These are phyloP conservation scores for Antidorcas marsupialis DNA, from an alignment of 2,113 vertebrate genomes.

Conservation along the genomic window DNA sequence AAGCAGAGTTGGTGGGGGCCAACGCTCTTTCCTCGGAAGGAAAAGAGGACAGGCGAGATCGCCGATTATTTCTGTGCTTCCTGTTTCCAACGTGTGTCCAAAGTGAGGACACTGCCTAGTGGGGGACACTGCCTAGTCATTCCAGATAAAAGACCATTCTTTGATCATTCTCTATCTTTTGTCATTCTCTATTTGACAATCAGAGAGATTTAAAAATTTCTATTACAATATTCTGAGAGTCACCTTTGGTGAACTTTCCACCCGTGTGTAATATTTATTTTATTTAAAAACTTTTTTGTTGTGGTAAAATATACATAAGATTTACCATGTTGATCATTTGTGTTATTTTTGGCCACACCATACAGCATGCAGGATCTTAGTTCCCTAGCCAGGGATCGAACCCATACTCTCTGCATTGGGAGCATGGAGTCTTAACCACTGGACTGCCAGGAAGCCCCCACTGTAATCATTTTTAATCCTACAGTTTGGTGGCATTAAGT, in stretches of 20 bases:
- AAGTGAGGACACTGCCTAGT: background rate
- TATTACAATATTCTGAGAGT: background rate
- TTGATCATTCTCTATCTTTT: background rate
- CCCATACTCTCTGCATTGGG: background rate
- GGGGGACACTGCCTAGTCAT: background rate
- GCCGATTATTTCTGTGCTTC: constrained; percentile 16
- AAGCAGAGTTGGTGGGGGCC: constrained; percentile 31
- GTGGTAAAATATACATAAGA: background rate
- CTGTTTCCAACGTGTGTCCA: background rate
- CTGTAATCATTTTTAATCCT: background rate
- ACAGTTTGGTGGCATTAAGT: background rate
- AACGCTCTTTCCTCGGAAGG: background rate
- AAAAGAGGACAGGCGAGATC: constrained; percentile 18
- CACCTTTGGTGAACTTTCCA: background rate
- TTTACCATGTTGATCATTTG: background rate
- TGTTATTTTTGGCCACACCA: background rate
- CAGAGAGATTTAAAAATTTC: background rate
- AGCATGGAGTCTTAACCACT: background rate
- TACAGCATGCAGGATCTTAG: background rate
- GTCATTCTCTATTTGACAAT: background rate
- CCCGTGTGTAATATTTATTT: background rate
- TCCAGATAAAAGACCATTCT: background rate
- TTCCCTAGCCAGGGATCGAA: background rate
- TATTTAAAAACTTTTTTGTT: background rate
- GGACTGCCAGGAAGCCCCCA: background rate